Conservation (phyloP, 2,113 vertebrate genomes). For the Zosterops pallidus region DNA sequence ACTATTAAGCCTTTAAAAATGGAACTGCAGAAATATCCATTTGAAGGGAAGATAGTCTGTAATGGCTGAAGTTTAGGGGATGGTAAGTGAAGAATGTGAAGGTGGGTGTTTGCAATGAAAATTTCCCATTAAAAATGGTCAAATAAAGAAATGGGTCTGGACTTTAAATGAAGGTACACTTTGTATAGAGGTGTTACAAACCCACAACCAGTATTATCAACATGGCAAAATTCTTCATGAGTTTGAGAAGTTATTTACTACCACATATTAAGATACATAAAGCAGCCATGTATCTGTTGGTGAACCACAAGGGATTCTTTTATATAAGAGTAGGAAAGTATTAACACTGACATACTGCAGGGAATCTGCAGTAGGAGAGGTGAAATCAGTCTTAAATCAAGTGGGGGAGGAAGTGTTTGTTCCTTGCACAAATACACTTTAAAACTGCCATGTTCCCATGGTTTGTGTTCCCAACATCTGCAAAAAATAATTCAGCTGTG, state of each 20-base stretch:
- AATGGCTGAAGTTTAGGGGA: not conserved
- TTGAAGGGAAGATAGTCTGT: not conserved
- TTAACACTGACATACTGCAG: not conserved
- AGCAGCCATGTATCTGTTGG: not conserved
- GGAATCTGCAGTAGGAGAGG: not conserved
- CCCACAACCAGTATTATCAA: accelerated
- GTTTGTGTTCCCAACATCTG: not conserved
- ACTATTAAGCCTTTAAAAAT: not conserved
- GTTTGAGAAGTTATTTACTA: not conserved
- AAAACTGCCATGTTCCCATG: not conserved
- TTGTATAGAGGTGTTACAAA: not conserved
- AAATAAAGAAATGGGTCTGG: not conserved
- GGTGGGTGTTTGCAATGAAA: not conserved
- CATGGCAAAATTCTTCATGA: not conserved
- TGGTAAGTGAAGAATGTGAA: not conserved
- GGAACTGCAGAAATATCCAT: not conserved
- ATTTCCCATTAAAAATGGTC: not conserved
- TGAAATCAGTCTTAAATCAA: not conserved
- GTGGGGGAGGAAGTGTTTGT: not conserved
- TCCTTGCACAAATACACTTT: not conserved
- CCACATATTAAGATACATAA: not conserved
- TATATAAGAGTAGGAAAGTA: not conserved
- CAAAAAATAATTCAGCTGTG: not conserved
- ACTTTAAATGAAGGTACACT: not conserved
- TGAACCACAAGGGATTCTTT: not conserved